These are phyloP conservation scores for Scophthalmus maximus DNA, from an alignment of 2,113 vertebrate genomes.

Conservation along the genomic window DNA sequence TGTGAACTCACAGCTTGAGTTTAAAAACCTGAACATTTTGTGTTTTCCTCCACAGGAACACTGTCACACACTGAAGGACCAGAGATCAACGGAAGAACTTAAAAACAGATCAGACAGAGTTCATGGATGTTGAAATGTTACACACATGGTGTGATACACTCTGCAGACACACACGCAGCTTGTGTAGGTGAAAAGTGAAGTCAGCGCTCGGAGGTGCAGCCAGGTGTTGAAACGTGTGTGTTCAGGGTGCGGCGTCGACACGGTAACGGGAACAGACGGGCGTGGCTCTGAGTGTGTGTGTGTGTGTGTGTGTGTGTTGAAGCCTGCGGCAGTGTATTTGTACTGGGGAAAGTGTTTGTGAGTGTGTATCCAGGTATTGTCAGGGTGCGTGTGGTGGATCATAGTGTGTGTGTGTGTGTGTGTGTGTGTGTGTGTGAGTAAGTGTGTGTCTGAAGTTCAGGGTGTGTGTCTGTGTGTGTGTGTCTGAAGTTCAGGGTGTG, in stretches of 20 bases:
- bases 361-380: conserved; percentile 27
- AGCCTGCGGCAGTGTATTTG: conserved; percentile 7
- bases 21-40: too few relatives aligned
- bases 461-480: conserved; percentile 39
- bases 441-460: too few relatives aligned
- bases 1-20: too few relatives aligned
- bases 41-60: too few relatives aligned
- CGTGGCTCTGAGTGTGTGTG: conserved; percentile 34
- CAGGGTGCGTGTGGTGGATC: conserved; percentile 43
- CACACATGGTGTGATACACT: too few relatives aligned
- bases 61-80: too few relatives aligned
- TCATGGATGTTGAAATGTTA: too few relatives aligned
- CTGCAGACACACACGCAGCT: too few relatives aligned
- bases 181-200: too few relatives aligned
- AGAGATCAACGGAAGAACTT: too few relatives aligned
- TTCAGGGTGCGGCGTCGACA: conserved; percentile 62
- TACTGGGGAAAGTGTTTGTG: conserved; percentile 21
- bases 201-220: neutral
- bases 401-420: conserved; percentile 8
- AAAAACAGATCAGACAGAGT: too few relatives aligned
- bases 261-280: conserved; percentile 31
- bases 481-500: conserved; percentile 53
- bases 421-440: conserved; percentile 14
- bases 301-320: conserved; percentile 24
- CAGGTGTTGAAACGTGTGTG: conserved; percentile 33